Evolutionary conservation across 2,888 invertebrate genomes (phyloP).

Genomic region (Pyrocoelia pectoralis): DNA sequence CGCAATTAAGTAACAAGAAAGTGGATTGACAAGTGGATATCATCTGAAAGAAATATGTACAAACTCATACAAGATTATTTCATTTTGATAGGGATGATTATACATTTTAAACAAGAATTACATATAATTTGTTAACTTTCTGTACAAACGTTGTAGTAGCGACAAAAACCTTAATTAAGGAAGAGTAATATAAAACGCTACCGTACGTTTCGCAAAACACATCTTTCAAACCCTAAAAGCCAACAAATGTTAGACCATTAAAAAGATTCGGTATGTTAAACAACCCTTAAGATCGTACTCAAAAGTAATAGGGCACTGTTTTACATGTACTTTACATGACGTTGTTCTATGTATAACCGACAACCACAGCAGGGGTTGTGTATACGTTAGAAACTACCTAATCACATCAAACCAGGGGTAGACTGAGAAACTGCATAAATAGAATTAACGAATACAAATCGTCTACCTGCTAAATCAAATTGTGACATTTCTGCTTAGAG

Average conservation of each 20-base stretch:
- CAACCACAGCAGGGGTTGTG: not conserved
- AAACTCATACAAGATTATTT: too few species aligned
- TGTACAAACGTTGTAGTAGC: too few species aligned
- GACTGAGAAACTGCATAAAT: not conserved
- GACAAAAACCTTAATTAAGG: too few species aligned
- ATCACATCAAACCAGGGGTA: not conserved
- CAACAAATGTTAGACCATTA: not conserved
- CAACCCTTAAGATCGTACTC: not conserved
- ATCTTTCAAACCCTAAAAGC: not conserved
- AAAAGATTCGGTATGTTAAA: not conserved
- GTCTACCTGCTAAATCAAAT: not conserved
- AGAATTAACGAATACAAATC: not conserved
- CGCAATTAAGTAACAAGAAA: too few species aligned
- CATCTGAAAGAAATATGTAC: too few species aligned
- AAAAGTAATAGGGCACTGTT: not conserved
- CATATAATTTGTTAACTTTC: too few species aligned
- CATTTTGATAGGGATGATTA: too few species aligned
- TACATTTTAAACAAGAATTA: too few species aligned
- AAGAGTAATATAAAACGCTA: too few species aligned
- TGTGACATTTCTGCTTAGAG: not conserved
- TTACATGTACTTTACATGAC: not conserved
- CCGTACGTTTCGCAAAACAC: too few species aligned
- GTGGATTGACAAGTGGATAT: too few species aligned
- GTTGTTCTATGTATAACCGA: not conserved
- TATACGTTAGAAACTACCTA: not conserved